Evolutionary conservation across 2,797 vertebrate genomes (phyloP), one percentile per base, ranked within the genome.

Genomic region (Pteronotus mesoamericanus): DNA sequence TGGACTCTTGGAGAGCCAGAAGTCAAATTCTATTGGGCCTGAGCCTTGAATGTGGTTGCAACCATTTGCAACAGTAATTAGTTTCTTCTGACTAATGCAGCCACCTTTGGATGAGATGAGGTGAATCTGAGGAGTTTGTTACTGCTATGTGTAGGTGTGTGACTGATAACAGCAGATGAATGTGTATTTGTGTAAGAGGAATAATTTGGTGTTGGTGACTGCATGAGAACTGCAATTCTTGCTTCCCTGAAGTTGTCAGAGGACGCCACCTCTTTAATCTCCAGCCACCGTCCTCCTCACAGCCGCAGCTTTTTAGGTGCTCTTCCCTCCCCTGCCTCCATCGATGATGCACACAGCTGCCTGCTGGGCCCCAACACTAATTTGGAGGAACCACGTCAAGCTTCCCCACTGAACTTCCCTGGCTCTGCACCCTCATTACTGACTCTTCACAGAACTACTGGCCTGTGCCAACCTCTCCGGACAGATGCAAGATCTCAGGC

Each of bases 351-450:
- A 5, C 12, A 32, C 10, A 0, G 42, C 69, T 26, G 11, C 89
- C 92, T 5, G 48, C 71, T 22, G 86, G 51, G 26, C 59, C 53
- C 26, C 8, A 6, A 32, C 4, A 5, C 37, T 46, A 9, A 74
- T 48, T 64, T 83, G 68, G 39, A 61, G 29, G 87, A 24, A 48
- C 48, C 87, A 78, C 0, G 0, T 29, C 21, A 71, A 55, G 32
- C 22, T 16, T 34, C 37, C 9, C 5, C 4, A 34, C 18, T 61
- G 88, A 1, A 10, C 18, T 26, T 77, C 9, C 21, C 24, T 5
- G 4, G 9, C 85, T 87, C 72, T 92, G 84, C 59, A 39, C 26
- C 80, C 87, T 94, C 85, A 86, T 96, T 83, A 92, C 66, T 29
- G 2, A 69, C 80, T 72, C 94, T 74, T 95, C 90, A 79, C 21